Conservation (phyloP, 2,888 invertebrate species). For the Mesorhabditis spiculigera region DNA sequence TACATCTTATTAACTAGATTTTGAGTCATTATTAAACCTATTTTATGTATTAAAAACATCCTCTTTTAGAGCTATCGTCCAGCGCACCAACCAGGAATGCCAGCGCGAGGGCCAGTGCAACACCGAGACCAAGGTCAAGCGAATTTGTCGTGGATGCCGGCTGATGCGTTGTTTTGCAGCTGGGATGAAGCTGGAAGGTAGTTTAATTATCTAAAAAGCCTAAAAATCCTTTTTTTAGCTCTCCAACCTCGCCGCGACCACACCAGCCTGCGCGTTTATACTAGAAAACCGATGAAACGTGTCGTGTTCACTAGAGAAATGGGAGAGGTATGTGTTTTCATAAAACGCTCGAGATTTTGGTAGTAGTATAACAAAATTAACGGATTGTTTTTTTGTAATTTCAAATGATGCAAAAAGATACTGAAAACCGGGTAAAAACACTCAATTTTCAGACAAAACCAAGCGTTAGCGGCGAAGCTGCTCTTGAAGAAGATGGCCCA, state of each 20-base stretch:
- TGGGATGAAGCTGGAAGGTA: conserved; percentile 57
- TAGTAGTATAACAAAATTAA: no score
- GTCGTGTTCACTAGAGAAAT: no score
- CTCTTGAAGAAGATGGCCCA: background rate
- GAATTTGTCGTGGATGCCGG: conserved; percentile 56
- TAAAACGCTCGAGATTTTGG: no score
- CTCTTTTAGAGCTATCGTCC: conserved; percentile 54
- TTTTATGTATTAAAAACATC: background rate
- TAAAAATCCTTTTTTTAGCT: conserved; percentile 26
- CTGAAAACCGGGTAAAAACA: background rate
- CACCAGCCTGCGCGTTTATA: conserved; percentile 43
- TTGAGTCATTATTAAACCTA: background rate
- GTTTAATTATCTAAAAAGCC: background rate
- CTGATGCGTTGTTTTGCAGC: conserved; percentile 54
- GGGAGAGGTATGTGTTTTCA: no score
- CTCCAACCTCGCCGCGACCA: conserved; percentile 55
- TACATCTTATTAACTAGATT: background rate
- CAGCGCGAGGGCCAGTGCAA: conserved; percentile 50
- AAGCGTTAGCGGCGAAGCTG: background rate
- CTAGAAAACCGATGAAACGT: no score
- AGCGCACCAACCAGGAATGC: conserved; percentile 54
- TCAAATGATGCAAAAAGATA: no score
- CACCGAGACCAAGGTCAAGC: conserved; percentile 37
- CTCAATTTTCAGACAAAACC: background rate
- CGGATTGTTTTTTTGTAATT: no score